Conservation (phyloP, 2,888 invertebrate species). For the Trichopria drosophilae region DNA sequence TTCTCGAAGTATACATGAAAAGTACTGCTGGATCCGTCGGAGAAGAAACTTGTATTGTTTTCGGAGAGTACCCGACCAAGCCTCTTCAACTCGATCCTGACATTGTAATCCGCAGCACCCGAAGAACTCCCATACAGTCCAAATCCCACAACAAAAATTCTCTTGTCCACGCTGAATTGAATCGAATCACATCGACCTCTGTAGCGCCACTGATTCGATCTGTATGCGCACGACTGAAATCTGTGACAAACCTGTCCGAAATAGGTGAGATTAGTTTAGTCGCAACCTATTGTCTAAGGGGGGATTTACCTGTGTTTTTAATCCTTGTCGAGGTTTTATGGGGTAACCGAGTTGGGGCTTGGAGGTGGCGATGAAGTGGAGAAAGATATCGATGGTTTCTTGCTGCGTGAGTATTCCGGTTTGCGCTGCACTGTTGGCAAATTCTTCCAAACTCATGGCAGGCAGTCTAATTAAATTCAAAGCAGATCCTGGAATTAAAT, state of each 20-base stretch:
- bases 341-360: conserved; percentile 85
- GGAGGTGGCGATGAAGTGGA: conserved; percentile 88
- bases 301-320: conserved; percentile 77
- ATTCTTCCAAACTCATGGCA: conserved; percentile 90
- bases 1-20: conserved; percentile 87
- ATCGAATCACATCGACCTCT: conserved; percentile 95
- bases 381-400: conserved; percentile 93
- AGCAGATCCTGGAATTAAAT: conserved; percentile 57
- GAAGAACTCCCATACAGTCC: conserved; percentile 95
- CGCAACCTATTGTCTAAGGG: not conserved
- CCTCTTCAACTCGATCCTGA: conserved; percentile 90
- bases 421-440: conserved; percentile 94
- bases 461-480: conserved; percentile 89
- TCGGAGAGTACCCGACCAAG: conserved; percentile 86
- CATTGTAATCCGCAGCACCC: conserved; percentile 92
- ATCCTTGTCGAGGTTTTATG: conserved; percentile 79
- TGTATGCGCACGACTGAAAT: conserved; percentile 94
- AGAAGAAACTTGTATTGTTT: conserved; percentile 91
- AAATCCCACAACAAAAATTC: conserved; percentile 94
- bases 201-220: conserved; percentile 97
- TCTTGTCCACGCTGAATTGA: conserved; percentile 92
- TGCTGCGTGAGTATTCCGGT: conserved; percentile 87
- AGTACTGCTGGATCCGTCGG: conserved; percentile 94
- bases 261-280: conserved; percentile 12
- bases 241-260: conserved; percentile 82